phyloP scores from a whole-genome alignment of 2,113 vertebrate genomes.

The Zosterops borbonicus region DNA sequence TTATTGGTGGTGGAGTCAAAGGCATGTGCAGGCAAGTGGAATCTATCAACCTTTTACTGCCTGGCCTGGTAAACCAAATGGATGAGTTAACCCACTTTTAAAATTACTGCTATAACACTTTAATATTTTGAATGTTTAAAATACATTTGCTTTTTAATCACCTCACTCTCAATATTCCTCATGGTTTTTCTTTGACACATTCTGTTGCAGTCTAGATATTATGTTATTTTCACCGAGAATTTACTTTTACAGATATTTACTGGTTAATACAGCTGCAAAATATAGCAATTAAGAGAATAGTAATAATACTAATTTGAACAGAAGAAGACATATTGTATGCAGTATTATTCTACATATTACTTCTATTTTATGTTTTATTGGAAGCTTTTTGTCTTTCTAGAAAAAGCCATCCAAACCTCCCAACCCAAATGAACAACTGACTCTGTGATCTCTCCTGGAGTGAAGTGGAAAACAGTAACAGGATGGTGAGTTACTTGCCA shows the following conservation, averaged over 20 bases:
- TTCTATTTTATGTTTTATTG: background rate
- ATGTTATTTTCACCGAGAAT: background rate
- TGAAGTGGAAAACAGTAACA: background rate
- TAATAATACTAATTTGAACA: background rate
- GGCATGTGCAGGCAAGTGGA: background rate
- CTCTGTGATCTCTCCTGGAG: background rate
- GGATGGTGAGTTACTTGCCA: background rate
- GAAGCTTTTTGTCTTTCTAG: background rate
- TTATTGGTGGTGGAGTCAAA: background rate
- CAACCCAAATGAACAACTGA: background rate
- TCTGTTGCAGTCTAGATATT: background rate
- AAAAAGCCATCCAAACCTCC: background rate
- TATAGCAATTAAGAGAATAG: background rate
- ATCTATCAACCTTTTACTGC: background rate
- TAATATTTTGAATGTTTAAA: background rate
- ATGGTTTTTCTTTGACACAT: background rate
- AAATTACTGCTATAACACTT: background rate
- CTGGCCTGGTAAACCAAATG: background rate
- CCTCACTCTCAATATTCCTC: background rate
- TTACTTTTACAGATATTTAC: background rate
- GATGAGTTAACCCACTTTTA: background rate
- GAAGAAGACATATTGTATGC: background rate
- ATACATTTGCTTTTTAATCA: background rate
- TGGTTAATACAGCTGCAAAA: background rate
- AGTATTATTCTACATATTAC: background rate